Conservation (phyloP, 2,797 vertebrate species). For the Channa striata region DNA sequence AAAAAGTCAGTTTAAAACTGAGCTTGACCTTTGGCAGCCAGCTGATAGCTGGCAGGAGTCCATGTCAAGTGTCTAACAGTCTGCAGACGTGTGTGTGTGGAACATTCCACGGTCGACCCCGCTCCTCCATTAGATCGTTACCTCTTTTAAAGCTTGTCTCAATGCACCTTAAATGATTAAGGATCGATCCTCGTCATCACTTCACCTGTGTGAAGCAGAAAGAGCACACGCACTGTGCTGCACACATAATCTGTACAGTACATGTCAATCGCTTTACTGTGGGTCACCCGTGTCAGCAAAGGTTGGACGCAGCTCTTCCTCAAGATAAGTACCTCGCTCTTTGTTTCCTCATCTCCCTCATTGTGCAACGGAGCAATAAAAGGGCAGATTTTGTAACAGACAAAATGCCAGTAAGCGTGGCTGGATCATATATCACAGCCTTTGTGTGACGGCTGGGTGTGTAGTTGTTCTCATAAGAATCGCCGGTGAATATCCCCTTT, state of each 20-base stretch:
- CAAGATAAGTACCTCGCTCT: conserved; percentile 54
- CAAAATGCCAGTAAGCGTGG: conserved; percentile 36
- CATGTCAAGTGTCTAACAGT: conserved; percentile 5
- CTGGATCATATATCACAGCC: conserved; percentile 57
- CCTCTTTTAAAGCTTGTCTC: conserved; percentile 37
- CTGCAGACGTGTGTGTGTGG: not conserved
- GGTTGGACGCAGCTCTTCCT: conserved; percentile 58
- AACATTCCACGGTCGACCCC: no score
- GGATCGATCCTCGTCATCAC: conserved; percentile 51
- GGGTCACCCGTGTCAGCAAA: conserved; percentile 68
- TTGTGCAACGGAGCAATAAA: conserved; percentile 19
- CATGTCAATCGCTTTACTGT: conserved; percentile 51
- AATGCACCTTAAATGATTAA: conserved; percentile 54
- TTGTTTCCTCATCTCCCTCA: conserved; percentile 36
- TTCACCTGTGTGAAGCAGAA: conserved; percentile 35
- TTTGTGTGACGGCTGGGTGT: conserved; percentile 38
- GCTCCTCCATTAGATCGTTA: no score
- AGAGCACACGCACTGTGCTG: conserved; percentile 26
- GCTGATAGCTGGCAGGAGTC: conserved; percentile 36
- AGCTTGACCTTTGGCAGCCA: conserved; percentile 48
- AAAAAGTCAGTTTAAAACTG: conserved; percentile 33
- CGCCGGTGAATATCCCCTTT: conserved; percentile 35
- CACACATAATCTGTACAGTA: conserved; percentile 19
- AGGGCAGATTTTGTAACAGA: conserved; percentile 35
- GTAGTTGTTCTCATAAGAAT: conserved; percentile 52